phyloP scores from a whole-genome alignment of 23 tunicate genomes.

The Trididemnum clinides region DNA sequence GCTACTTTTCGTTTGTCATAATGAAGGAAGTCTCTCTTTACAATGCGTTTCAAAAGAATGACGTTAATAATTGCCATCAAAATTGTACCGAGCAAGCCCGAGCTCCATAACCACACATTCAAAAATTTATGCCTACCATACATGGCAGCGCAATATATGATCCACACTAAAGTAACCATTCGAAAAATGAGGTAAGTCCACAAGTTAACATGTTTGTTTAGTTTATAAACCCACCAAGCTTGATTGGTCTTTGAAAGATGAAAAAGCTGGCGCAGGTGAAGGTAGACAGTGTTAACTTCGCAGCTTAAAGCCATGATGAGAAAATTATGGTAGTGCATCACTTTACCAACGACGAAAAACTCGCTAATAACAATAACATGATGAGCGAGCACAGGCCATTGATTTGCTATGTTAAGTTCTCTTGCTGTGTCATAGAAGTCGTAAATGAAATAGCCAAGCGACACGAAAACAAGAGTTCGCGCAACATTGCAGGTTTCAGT shows the following conservation, averaged over 20 bases:
- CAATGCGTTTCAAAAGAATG: slow-evolving; percentile 14
- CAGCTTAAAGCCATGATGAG: slow-evolving; percentile 40
- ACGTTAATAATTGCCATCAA: slow-evolving; percentile 41
- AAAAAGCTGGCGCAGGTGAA: slow-evolving; percentile 45
- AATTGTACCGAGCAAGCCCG: slow-evolving; percentile 32
- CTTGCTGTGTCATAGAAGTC: not conserved
- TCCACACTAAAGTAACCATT: slow-evolving; percentile 30
- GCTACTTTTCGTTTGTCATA: not conserved
- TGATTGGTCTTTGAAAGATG: not conserved
- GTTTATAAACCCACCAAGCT: not conserved
- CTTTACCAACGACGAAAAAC: not conserved
- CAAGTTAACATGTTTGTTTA: slow-evolving; percentile 29
- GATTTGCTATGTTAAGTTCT: not conserved
- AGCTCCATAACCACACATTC: not conserved
- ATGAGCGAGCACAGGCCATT: slow-evolving; percentile 24
- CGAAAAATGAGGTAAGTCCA: slow-evolving; percentile 37
- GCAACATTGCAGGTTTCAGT: too few relatives aligned
- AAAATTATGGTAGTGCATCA: not conserved
- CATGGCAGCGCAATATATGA: slow-evolving; percentile 4
- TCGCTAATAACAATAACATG: slow-evolving; percentile 5
- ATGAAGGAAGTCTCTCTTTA: slow-evolving; percentile 11
- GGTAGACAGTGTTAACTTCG: slow-evolving; percentile 52
- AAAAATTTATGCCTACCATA: not conserved
- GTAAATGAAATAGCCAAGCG: slow-evolving; percentile 8
- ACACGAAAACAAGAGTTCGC: not conserved